phyloP scores from a whole-genome alignment of 64 coral and sea anemone species.

The Montipora efflorescens region DNA sequence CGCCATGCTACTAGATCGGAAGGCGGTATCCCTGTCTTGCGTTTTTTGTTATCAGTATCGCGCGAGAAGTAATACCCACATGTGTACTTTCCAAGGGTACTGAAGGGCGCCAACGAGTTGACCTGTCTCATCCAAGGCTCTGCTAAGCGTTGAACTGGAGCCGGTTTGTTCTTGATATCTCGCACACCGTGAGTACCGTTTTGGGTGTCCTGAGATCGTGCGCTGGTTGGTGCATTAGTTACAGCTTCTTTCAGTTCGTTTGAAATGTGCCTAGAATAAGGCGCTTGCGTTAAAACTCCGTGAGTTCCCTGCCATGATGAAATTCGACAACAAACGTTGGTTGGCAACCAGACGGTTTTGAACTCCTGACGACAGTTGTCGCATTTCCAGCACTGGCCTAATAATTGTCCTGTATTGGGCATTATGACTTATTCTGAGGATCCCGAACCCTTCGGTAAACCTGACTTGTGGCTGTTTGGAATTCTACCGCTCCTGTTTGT shows the following conservation, averaged over 20 bases:
- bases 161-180: not conserved
- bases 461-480: not conserved
- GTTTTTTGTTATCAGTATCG: conserved; percentile 91
- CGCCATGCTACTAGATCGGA: conserved; percentile 95
- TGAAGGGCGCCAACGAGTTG: conserved; percentile 88
- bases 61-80: conserved; percentile 94
- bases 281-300: conserved; percentile 10
- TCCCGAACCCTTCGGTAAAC: not conserved
- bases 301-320: conserved; percentile 6
- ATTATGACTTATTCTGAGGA: conserved; percentile 33
- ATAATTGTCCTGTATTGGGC: conserved; percentile 89
- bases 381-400: conserved; percentile 86
- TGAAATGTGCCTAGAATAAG: conserved; percentile 53
- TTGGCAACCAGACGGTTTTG: conserved; percentile 87
- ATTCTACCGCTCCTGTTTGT: not conserved
- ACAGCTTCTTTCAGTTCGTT: conserved; percentile 25
- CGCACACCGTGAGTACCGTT: not conserved
- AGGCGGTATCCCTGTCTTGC: conserved; percentile 97
- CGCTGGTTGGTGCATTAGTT: conserved; percentile 12
- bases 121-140: conserved; percentile 70
- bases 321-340: conserved; percentile 89
- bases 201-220: not conserved
- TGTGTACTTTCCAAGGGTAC: conserved; percentile 88
- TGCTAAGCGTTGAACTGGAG: conserved; percentile 48
- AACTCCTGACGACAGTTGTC: conserved; percentile 90